These are phyloP conservation scores for Setophaga kirtlandii DNA, from an alignment of 2,113 vertebrate genomes.

Conservation along the genomic window DNA sequence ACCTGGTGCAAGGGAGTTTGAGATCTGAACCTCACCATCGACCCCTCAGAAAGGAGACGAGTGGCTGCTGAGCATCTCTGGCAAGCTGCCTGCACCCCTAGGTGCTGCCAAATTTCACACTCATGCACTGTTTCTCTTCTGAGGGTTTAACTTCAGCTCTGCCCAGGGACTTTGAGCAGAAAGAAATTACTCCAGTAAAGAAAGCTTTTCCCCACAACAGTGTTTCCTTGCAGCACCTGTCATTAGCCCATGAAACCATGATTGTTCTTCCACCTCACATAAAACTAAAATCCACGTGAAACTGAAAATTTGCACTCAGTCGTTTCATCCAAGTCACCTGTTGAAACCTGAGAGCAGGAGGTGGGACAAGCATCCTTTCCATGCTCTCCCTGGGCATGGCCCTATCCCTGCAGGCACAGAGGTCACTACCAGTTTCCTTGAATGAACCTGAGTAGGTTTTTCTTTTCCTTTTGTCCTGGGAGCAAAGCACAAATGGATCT, in stretches of 20 bases:
- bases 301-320: neutral
- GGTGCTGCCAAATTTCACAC: neutral
- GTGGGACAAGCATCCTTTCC: neutral
- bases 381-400: fast-evolving
- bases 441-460: neutral
- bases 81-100: fast-evolving
- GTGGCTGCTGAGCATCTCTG: fast-evolving
- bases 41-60: fast-evolving
- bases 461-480: neutral
- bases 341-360: neutral
- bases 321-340: neutral
- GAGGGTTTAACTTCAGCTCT: neutral
- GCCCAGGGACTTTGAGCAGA: neutral
- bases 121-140: neutral
- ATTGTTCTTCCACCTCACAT: neutral
- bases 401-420: neutral
- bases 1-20: fast-evolving
- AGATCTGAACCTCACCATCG: fast-evolving
- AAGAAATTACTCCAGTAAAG: neutral
- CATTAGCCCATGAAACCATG: fast-evolving
- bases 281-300: neutral
- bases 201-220: neutral
- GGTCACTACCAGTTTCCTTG: neutral
- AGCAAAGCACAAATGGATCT: neutral
- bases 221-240: neutral